Conservation (phyloP, 2,888 invertebrate species). For the Agriopis marginaria region DNA sequence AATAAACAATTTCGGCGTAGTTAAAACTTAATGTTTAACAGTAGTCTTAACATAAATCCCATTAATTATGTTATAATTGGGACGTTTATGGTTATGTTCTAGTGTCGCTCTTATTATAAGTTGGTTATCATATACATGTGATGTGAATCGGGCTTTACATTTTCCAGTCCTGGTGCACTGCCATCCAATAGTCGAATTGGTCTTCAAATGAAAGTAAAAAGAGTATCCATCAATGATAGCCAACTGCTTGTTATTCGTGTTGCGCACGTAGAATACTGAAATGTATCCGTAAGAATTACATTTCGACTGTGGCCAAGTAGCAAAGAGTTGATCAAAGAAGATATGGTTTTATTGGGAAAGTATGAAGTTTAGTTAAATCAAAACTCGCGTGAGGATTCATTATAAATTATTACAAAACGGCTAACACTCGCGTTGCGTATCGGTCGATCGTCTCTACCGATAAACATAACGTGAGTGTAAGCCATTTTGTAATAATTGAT, state of each 20-base stretch:
- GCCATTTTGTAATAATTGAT: no score
- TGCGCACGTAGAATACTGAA: constrained; percentile 4
- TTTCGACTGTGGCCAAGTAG: not conserved
- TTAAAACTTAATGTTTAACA: no score
- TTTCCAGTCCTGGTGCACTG: constrained; percentile 2
- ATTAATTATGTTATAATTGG: not conserved
- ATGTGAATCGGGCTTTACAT: constrained; percentile 2
- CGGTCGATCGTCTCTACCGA: no score
- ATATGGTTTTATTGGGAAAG: no score
- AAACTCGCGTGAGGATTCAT: no score
- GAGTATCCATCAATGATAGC: constrained; percentile 11
- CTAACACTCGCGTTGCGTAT: no score
- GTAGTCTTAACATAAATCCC: constrained; percentile 1
- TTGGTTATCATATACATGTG: not conserved
- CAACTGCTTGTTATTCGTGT: not conserved
- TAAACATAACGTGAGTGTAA: no score
- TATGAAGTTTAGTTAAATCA: no score
- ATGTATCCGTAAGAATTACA: not conserved
- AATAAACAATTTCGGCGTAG: no score
- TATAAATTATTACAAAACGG: no score
- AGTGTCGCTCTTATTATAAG: not conserved
- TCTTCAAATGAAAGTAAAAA: constrained; percentile 1
- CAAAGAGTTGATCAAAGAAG: no score
- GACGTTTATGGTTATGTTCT: constrained; percentile 2
- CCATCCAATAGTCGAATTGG: not conserved